A percentile compares a stretch with the other conserved stretches of the same genome.
Evolutionary conservation across 2,888 invertebrate species (phyloP).

Genomic region (Metellina segmentata): DNA sequence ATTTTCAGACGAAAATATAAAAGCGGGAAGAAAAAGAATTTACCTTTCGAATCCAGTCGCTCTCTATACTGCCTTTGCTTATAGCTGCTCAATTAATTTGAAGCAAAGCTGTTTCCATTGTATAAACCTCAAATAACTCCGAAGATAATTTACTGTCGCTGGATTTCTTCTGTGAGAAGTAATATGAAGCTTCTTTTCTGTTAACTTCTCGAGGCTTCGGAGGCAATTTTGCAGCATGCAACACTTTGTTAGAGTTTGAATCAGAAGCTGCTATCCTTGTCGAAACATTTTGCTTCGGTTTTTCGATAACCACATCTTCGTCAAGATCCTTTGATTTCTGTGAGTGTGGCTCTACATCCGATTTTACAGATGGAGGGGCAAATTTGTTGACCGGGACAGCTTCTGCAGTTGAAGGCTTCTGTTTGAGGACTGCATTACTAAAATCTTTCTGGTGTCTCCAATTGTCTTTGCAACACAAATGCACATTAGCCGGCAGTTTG

Average conservation of each 20-base stretch:
- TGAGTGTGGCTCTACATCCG: slow-evolving; percentile 32
- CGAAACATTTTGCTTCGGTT: slow-evolving; percentile 39
- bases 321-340: slow-evolving; percentile 39
- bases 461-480: slow-evolving; percentile 73
- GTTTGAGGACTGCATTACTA: slow-evolving; percentile 32
- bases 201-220: slow-evolving; percentile 32
- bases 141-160: slow-evolving; percentile 56
- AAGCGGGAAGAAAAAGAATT: background rate
- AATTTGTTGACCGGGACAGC: slow-evolving; percentile 30
- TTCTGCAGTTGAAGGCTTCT: slow-evolving; percentile 29
- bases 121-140: slow-evolving; percentile 73
- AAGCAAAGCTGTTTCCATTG: slow-evolving; percentile 67
- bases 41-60: slow-evolving; percentile 71
- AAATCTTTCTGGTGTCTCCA: slow-evolving; percentile 63
- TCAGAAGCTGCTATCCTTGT: slow-evolving; percentile 22
- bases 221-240: slow-evolving; percentile 37
- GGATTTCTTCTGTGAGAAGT: slow-evolving; percentile 45
- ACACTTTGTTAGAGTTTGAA: slow-evolving; percentile 61
- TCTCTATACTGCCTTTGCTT: slow-evolving; percentile 59
- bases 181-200: slow-evolving; percentile 43
- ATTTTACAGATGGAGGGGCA: slow-evolving; percentile 8
- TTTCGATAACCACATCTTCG: slow-evolving; percentile 40
- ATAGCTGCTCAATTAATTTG: slow-evolving; percentile 69
- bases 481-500: slow-evolving; percentile 64
- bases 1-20: no score